Percentiles rank a stretch among this genome's conserved stretches.
Conservation (phyloP, 2,888 invertebrate genomes). For the Pseudococcus jackbeardsleyi region DNA sequence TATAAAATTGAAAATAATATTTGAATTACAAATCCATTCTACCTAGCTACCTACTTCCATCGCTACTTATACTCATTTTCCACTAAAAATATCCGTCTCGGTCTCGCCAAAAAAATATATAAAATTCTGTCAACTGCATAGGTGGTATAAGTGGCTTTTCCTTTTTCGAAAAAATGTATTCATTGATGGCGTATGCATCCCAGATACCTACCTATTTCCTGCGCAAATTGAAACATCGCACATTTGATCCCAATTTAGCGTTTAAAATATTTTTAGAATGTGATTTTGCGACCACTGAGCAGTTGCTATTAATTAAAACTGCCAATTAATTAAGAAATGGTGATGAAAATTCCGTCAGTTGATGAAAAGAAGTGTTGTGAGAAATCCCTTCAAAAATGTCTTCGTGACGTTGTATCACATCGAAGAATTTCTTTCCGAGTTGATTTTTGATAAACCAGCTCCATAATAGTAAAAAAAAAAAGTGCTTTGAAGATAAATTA, state of each 20-base stretch:
- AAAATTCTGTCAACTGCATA: no score
- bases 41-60: no score
- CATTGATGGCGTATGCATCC: no score
- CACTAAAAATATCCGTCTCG: no score
- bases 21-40: no score
- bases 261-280: constrained; percentile 25
- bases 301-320: constrained; percentile 58
- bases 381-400: constrained; percentile 35
- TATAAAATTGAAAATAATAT: no score
- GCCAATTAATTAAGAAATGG: constrained; percentile 62
- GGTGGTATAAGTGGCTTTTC: no score
- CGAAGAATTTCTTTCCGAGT: background rate
- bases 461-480: background rate
- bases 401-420: background rate
- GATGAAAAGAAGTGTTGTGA: constrained; percentile 31
- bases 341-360: constrained; percentile 11
- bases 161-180: no score
- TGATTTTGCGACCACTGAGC: constrained; percentile 59
- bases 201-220: background rate
- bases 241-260: background rate
- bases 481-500: constrained; percentile 16
- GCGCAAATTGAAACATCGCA: background rate
- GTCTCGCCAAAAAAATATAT: no score
- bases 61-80: no score
- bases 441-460: background rate